These are phyloP conservation scores for Euthynnus affinis DNA, from an alignment of 2,797 vertebrate genomes.

Conservation along the genomic window DNA sequence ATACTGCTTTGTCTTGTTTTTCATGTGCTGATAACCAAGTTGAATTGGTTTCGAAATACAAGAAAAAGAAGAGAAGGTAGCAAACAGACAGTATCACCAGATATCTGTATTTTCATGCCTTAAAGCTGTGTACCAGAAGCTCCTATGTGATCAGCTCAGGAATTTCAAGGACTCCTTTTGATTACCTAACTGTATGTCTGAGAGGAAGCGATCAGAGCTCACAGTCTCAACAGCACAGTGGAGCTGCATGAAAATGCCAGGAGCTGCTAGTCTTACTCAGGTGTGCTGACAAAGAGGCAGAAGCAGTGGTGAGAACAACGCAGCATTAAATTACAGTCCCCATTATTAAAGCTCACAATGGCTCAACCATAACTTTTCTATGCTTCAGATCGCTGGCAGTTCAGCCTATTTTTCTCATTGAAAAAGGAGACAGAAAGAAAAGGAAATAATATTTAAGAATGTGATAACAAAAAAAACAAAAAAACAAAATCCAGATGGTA, in stretches of 20 bases:
- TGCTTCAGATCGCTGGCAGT: not conserved
- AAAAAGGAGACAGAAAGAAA: not conserved
- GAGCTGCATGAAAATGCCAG: conserved; percentile 37
- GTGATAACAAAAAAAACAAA: conserved; percentile 10
- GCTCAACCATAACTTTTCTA: not conserved
- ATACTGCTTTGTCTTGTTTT: not conserved
- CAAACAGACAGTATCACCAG: conserved; percentile 20
- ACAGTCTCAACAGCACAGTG: conserved; percentile 35
- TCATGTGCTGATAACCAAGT: conserved; percentile 5
- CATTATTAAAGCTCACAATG: conserved; percentile 26
- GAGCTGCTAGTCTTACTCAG: conserved; percentile 26
- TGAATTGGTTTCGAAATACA: conserved; percentile 8
- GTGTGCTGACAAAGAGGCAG: not conserved
- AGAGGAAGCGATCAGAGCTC: conserved; percentile 43
- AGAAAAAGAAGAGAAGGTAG: conserved; percentile 20
- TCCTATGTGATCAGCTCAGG: conserved; percentile 42
- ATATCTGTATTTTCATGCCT: conserved; percentile 39
- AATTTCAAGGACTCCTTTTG: conserved; percentile 56
- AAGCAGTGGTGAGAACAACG: conserved; percentile 1
- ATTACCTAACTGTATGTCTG: conserved; percentile 46
- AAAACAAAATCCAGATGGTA: not conserved
- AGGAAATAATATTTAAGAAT: not conserved
- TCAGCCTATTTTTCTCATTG: not conserved
- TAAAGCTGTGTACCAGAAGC: conserved; percentile 37
- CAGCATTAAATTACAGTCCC: not conserved